Evolutionary conservation across 2,888 invertebrate species (phyloP), one percentile per base, ranked within the genome.

Genomic region (Eupeodes latifasciatus): DNA sequence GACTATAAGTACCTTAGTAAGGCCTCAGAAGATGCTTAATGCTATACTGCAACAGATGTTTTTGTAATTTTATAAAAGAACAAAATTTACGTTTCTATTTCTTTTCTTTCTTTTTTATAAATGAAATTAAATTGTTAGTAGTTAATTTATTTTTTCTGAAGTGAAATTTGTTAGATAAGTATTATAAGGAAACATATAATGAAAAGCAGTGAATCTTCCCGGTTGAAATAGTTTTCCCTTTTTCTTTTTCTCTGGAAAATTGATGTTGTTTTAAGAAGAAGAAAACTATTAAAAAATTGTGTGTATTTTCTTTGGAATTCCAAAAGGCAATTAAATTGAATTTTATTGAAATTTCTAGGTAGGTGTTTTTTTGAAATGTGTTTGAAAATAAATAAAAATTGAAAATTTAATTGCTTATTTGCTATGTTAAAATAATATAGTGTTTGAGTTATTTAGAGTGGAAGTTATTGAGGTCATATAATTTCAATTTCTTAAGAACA

Each of bases 11-110:
- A 55, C 27, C n/a, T 53, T 47, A 64, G 64, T 74, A 53, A 66
- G 77, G 59, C 12, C 0, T 40, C 55, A 4, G 19, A 7, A 19
- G 19, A 55, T 19, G 55, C 16, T 55, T 19, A 12, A 51, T 51
- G 51, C 12, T 51, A 11, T 75, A 55, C 19, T 72, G 85, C 76
- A 77, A 76, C 85, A 85, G 81, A 85, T 85, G 85, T 77, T 72
- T 66, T 66, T 40, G 47, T 80, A 84, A 57, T 19, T 27, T 47
- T 80, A 57, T 67, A 51, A 64, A 47, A 36, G 14, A 4, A 36
- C 6, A 55, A 51, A 51, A 51, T 14, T 5, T 51, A 19, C 19
- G n/a, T 64, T 64, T 64, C 19, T 2, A 6, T 5, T 64, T 64
- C 47, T 64, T 64, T 14, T 11, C 44, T 64, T 64, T 62, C 19